These are phyloP conservation scores for Garra rufa DNA, from an alignment of 2,113 vertebrate genomes.

Conservation along the genomic window DNA sequence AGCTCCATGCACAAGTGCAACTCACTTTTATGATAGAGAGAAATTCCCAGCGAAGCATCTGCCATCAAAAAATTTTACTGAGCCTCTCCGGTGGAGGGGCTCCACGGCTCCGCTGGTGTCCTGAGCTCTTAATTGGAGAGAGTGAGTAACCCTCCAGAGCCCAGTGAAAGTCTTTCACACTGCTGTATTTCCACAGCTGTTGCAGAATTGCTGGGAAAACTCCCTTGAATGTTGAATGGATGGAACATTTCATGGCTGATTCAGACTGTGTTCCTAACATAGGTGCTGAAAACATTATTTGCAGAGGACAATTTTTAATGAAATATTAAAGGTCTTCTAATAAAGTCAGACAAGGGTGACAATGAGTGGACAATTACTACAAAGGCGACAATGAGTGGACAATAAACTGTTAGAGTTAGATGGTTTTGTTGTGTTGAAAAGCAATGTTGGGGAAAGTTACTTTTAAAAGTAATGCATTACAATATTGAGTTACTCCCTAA, in stretches of 20 bases:
- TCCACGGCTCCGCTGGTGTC: neutral
- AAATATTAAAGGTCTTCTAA: neutral
- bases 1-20: neutral
- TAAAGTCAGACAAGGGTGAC: neutral
- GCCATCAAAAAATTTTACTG: neutral
- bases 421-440: no score
- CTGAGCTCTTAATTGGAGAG: conserved; percentile 21
- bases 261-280: neutral
- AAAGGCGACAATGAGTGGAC: no score
- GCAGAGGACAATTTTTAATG: neutral
- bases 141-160: conserved; percentile 51
- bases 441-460: no score
- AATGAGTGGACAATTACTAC: no score
- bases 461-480: no score
- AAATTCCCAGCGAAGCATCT: neutral
- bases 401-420: no score
- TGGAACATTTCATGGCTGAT: neutral
- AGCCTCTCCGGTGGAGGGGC: neutral
- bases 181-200: conserved; percentile 61
- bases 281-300: neutral
- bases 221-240: conserved; percentile 34
- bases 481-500: no score
- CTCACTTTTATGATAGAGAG: neutral
- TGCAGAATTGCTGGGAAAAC: conserved; percentile 48
- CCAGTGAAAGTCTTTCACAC: conserved; percentile 59